phyloP scores from a whole-genome alignment of 92 coral and sea anemone genomes.

The Zoanthus sociatus region DNA sequence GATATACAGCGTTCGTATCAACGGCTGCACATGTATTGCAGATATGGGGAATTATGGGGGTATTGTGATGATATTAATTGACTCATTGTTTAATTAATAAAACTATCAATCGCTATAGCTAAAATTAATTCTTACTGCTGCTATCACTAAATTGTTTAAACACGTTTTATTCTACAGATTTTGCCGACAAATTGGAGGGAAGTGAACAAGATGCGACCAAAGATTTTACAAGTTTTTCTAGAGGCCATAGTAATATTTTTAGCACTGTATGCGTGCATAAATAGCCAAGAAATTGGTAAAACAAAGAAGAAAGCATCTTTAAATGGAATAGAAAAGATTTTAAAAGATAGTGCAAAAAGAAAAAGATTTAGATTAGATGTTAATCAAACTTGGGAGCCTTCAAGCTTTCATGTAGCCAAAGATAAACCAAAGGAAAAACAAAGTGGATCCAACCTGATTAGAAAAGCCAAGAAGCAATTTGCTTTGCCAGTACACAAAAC shows the following conservation, averaged over 20 bases:
- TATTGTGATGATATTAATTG: no score
- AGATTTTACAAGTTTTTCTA: neutral
- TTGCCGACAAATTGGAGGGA: neutral
- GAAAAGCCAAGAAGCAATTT: neutral
- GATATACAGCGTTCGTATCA: no score
- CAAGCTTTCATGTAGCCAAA: neutral
- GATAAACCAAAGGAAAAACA: neutral
- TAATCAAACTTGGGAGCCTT: neutral
- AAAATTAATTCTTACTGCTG: neutral
- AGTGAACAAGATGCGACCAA: neutral
- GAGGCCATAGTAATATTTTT: constrained; percentile 9
- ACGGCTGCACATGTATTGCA: no score
- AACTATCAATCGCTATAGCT: no score
- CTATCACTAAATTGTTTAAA: neutral
- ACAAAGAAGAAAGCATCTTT: neutral
- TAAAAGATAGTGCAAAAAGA: neutral
- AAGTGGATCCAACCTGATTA: neutral
- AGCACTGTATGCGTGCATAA: neutral
- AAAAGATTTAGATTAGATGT: neutral
- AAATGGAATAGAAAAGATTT: neutral
- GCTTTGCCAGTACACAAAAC: neutral
- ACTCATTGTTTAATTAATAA: no score
- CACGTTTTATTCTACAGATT: neutral
- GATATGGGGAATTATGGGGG: no score
- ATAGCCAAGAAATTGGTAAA: neutral